Base-by-base conservation (phyloP, 2,888 invertebrate species). In the Mythimna pallens region DNA sequence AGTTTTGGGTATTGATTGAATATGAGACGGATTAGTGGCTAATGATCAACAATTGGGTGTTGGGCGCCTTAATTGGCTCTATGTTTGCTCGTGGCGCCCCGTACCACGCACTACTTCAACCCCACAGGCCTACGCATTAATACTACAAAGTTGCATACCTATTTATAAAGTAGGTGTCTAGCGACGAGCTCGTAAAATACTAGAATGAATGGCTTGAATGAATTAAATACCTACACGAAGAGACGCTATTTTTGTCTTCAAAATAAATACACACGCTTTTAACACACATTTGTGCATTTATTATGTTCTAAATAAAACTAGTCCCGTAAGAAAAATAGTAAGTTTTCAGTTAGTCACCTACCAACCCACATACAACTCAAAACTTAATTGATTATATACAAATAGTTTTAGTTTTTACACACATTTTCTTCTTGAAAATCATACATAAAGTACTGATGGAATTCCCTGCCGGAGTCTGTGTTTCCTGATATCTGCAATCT, bases 1-100 rank as follows among this genome's bases (percentile, higher is more conserved):
- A 96, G 95, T 96, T 96, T 96, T 96, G 96, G 96, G 96, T 96
- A 96, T 96, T 96, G 96, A 96, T 96, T 96, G 96, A 96, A 96
- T 96, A 96, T 96, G 95, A 96, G 94, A 86, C 89, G 96, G 95
- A 96, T 96, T 96, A 96, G 93, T 93, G 92, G 92, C 94, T 96
- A 96, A 96, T 96, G 94, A 96, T 95, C 95, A 93, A 93, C 95
- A 94, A 96, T 96, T 95, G 94, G 91, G 89, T 92, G 93, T 88
- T 89, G 89, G 89, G 83, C 82, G 91, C 84, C 89, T 91, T 92
- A 91, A 94, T 94, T 92, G 91, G 86, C 78, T 40, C 55, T 66
- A 52, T 82, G 80, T 80, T 71, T 73, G 67, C 67, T 81, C 66
- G 80, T 78, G 82, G 78, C 64, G 68, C 58, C 30, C 55, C 10